Evolutionary conservation across 2,888 invertebrate species (phyloP).

Genomic region (Vesta saturnalis): DNA sequence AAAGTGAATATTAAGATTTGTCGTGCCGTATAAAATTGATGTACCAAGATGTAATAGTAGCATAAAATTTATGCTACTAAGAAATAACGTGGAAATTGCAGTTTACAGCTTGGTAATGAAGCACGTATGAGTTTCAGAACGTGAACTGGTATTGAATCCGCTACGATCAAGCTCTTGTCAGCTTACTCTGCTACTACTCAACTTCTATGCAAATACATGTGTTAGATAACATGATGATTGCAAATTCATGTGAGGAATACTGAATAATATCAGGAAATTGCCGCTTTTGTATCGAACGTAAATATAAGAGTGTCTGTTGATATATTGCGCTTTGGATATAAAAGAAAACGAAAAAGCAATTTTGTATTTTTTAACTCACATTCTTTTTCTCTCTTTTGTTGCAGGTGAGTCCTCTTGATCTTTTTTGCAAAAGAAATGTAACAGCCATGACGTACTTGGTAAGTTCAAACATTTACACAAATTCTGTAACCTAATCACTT

Average conservation of each 20-base stretch:
- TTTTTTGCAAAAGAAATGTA: background rate
- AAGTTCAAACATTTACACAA: background rate
- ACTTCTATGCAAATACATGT: slow-evolving; percentile 49
- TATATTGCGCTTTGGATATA: too few species aligned
- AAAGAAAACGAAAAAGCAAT: background rate
- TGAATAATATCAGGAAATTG: slow-evolving; percentile 25
- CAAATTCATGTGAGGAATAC: slow-evolving; percentile 44
- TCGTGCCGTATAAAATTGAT: background rate
- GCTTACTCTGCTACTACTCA: slow-evolving; percentile 26
- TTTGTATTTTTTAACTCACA: background rate
- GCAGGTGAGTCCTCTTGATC: background rate
- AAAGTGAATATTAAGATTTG: slow-evolving; percentile 1
- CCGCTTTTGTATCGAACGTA: slow-evolving; percentile 24
- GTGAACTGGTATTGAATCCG: slow-evolving; percentile 32
- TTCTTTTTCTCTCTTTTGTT: background rate
- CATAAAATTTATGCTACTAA: slow-evolving; percentile 4
- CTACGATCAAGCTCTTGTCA: slow-evolving; percentile 22
- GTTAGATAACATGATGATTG: slow-evolving; percentile 48
- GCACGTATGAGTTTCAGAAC: slow-evolving; percentile 23
- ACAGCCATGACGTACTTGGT: background rate
- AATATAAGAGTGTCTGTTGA: background rate
- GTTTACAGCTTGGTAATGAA: slow-evolving; percentile 13
- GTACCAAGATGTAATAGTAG: background rate
- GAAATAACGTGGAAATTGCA: slow-evolving; percentile 20
- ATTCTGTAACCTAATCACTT: too few species aligned